Percentiles rank a stretch among this genome's conserved stretches.
These are phyloP conservation scores for Temnopleurus reevesii DNA, from an alignment of 53 echinoderm and acorn worm species.

Conservation along the genomic window DNA sequence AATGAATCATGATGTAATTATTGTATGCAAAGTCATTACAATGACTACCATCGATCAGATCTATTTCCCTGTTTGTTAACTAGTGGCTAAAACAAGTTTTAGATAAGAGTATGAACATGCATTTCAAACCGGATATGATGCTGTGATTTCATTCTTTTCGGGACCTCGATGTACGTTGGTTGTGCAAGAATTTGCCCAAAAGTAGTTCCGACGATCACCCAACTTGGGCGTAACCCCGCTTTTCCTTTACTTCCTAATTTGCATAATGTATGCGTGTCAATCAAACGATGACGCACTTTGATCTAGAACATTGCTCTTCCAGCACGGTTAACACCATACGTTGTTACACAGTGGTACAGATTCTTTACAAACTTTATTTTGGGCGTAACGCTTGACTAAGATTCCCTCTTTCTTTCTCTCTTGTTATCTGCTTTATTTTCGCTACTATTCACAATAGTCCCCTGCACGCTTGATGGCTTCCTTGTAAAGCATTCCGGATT, in stretches of 20 bases:
- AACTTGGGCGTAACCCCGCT: background rate
- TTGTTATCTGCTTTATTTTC: background rate
- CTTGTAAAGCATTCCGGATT: background rate
- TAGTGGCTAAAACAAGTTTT: background rate
- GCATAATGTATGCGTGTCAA: background rate
- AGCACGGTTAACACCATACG: too few species aligned
- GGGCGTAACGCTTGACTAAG: background rate
- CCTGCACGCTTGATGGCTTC: background rate
- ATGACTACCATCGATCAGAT: background rate
- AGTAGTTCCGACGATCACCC: slow-evolving; percentile 25
- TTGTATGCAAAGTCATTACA: background rate
- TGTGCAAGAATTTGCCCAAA: background rate
- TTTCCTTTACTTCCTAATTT: background rate
- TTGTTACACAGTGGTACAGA: slow-evolving; percentile 10
- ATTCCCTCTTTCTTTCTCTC: background rate
- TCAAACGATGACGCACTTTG: background rate
- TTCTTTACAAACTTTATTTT: background rate
- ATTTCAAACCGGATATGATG: background rate
- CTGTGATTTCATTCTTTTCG: background rate
- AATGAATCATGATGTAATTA: background rate
- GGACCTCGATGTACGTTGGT: background rate
- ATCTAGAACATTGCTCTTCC: background rate
- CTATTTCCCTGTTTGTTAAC: background rate
- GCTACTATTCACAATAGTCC: background rate
- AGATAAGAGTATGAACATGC: background rate